These are phyloP conservation scores for Astur gentilis DNA, from an alignment of 2,113 vertebrate genomes.

Conservation along the genomic window DNA sequence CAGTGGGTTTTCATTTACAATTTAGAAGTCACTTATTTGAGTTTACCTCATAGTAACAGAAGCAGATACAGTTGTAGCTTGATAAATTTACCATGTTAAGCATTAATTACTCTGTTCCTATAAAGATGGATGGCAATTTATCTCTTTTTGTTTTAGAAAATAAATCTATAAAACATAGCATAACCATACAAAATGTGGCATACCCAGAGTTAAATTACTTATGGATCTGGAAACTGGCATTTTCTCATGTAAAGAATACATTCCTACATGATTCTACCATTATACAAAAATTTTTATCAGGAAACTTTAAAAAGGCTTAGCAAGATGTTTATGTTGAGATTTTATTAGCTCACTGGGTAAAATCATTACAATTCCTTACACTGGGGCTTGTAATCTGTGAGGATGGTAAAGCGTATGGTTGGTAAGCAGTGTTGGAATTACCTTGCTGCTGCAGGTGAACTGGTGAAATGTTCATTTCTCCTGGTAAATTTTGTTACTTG, in stretches of 20 bases:
- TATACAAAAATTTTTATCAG: not conserved
- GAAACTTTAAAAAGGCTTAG: not conserved
- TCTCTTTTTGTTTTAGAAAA: not conserved
- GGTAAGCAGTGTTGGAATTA: not conserved
- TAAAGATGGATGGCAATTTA: not conserved
- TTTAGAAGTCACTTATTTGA: not conserved
- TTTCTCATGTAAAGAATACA: not conserved
- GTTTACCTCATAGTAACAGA: not conserved
- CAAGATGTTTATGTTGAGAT: not conserved
- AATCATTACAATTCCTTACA: not conserved
- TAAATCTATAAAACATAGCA: not conserved
- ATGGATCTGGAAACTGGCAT: not conserved
- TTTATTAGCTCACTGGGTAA: not conserved
- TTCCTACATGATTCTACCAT: not conserved
- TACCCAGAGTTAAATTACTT: not conserved
- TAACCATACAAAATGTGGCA: not conserved
- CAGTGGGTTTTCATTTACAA: not conserved
- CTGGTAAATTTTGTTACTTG: not conserved
- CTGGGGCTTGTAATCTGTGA: not conserved
- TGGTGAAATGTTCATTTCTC: not conserved
- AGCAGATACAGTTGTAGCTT: not conserved
- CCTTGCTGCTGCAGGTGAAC: not conserved
- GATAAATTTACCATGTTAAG: not conserved
- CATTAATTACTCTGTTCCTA: not conserved
- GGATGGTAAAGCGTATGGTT: not conserved